Evolutionary conservation across 1,140 invertebrate species (phyloP), one percentile per base, ranked within the genome.

Genomic region (Leptinotarsa texana): DNA sequence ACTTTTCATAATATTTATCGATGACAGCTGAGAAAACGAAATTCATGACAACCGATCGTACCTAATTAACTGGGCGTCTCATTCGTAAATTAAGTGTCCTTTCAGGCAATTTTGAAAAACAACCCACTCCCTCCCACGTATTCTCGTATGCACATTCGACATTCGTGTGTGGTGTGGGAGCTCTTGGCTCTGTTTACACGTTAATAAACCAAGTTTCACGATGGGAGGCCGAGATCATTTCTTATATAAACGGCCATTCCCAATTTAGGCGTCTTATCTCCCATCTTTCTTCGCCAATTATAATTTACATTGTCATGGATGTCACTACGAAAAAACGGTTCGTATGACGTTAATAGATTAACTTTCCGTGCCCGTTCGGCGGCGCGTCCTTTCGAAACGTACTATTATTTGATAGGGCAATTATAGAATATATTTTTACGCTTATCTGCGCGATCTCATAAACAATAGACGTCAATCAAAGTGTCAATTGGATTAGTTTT

Each of bases 211-310:
- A 33, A 22, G 27, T 17, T 66, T 66, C 63, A 24, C 63, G 27
- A 24, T 66, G 63, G 63, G 63, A 18, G 63, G 63, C 63, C 63
- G 22, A 4, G 63, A 66, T 24, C 63, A 66, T 66, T 33, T 15
- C 27, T 66, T 33, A 57, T 57, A 33, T 33, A 66, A 66, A 24
- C 22, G 27, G 21, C 63, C 63, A 66, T 66, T 66, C 21, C 63
- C 63, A 66, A 24, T 66, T 66, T 22, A 13, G 63, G 27, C 63
- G 63, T 66, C 63, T 66, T 66, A 66, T 66, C 63, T 66, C 22
- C 17, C 63, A 66, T 66, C 63, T 15, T 13, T 57, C 51, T 57
- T 57, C 6, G 51, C 51, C 51, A 57, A 57, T 57, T 57, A 57
- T 57, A 57, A 17, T 57, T 57, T 57, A 57, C 51, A 57, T 57